These are phyloP conservation scores for Coreoperca whiteheadi DNA, from an alignment of 2,113 vertebrate species.

Conservation along the genomic window DNA sequence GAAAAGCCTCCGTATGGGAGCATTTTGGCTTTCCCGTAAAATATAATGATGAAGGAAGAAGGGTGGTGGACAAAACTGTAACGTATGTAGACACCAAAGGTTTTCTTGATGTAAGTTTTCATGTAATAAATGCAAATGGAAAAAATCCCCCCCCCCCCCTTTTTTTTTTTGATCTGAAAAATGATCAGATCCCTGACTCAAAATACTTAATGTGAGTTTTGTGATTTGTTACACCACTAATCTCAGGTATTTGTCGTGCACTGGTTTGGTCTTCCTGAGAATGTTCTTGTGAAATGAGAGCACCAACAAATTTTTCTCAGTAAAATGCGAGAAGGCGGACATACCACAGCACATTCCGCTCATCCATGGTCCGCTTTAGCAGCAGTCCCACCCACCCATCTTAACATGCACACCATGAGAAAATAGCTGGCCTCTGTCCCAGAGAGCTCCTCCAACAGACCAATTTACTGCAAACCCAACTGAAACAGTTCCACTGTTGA, in stretches of 20 bases:
- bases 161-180: no score
- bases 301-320: conserved; percentile 8
- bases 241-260: background rate
- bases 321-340: conserved; percentile 26
- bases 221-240: no score
- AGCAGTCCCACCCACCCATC: background rate
- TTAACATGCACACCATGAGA: background rate
- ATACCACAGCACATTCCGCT: conserved; percentile 44
- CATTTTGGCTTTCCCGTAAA: no score
- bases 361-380: conserved; percentile 29
- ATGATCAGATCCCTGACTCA: no score
- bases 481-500: conserved; percentile 28
- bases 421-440: conserved; percentile 3
- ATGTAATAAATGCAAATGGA: no score
- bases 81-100: no score
- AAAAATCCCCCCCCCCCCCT: no score
- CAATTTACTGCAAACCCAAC: conserved; percentile 14
- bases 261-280: background rate
- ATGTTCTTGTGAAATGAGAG: background rate
- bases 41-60: no score
- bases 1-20: no score
- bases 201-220: no score
- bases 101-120: no score
- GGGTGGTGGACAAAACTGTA: no score
- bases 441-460: background rate